Evolutionary conservation across 2,113 vertebrate species (phyloP).

Genomic region (Alouatta palliata): DNA sequence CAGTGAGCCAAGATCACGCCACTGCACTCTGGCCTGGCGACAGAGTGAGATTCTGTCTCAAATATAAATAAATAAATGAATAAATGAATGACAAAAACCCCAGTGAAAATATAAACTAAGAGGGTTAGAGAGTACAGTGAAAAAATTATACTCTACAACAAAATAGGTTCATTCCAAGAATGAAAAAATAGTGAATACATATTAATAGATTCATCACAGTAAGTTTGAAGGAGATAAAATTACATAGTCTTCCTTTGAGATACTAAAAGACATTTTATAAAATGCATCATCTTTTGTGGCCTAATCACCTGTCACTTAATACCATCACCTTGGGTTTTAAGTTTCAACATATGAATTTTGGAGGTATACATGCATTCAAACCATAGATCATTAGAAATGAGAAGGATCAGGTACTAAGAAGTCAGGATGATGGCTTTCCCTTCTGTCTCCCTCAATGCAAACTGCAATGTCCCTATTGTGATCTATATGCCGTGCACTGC

Average conservation of each 20-base stretch:
- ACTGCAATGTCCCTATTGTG: not conserved
- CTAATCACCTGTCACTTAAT: not conserved
- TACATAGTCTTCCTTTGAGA: not conserved
- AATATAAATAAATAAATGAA: no score
- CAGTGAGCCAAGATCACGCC: no score
- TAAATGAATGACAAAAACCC: not conserved
- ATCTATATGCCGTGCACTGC: not conserved
- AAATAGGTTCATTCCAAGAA: not conserved
- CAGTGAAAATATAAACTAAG: not conserved
- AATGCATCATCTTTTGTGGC: not conserved
- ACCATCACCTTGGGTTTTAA: not conserved
- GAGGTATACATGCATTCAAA: not conserved
- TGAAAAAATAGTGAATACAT: not conserved
- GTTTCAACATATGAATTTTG: not conserved
- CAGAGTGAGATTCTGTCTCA: no score
- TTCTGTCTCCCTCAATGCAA: not conserved
- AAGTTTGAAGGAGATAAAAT: constrained; percentile 16
- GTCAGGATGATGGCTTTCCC: not conserved
- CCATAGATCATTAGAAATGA: not conserved
- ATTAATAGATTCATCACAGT: not conserved
- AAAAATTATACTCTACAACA: not conserved
- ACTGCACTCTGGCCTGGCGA: no score
- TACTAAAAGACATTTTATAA: not conserved
- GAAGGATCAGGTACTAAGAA: not conserved
- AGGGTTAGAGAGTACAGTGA: not conserved